phyloP scores from a whole-genome alignment of 2,888 invertebrate genomes.

The Poecilobothrus nobilitatus region DNA sequence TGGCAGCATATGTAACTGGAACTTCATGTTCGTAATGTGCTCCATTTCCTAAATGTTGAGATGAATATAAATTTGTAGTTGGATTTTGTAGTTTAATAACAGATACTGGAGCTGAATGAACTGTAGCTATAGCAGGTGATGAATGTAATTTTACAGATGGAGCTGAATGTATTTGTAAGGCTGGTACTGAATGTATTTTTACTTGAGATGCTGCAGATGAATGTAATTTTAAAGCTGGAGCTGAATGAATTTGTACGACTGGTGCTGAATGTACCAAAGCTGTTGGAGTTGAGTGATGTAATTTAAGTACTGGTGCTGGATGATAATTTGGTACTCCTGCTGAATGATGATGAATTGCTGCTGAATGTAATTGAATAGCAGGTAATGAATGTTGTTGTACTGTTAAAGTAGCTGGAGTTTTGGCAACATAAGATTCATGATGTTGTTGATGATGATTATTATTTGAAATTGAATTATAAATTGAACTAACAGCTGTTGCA shows the following conservation, averaged over 20 bases:
- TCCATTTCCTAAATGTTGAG: background rate
- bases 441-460: background rate
- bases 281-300: background rate
- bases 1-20: background rate
- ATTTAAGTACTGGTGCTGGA: background rate
- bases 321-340: background rate
- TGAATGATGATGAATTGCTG: background rate
- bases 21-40: background rate
- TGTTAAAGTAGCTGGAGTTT: too few species aligned
- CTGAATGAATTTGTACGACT: background rate
- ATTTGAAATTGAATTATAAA: constrained; percentile 21
- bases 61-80: background rate
- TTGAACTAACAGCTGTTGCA: constrained; percentile 20
- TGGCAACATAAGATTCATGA: background rate
- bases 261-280: background rate
- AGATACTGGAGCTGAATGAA: background rate
- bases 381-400: background rate
- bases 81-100: background rate
- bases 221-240: constrained; percentile 13
- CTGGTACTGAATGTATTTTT: constrained; percentile 13
- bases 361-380: background rate
- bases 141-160: background rate
- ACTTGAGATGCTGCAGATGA: constrained; percentile 15
- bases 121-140: background rate
- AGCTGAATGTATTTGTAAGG: background rate